A percentile compares a stretch with the other conserved stretches of the same genome.
Conservation (phyloP, 2,113 vertebrate species). For the Oryzias curvinotus region DNA sequence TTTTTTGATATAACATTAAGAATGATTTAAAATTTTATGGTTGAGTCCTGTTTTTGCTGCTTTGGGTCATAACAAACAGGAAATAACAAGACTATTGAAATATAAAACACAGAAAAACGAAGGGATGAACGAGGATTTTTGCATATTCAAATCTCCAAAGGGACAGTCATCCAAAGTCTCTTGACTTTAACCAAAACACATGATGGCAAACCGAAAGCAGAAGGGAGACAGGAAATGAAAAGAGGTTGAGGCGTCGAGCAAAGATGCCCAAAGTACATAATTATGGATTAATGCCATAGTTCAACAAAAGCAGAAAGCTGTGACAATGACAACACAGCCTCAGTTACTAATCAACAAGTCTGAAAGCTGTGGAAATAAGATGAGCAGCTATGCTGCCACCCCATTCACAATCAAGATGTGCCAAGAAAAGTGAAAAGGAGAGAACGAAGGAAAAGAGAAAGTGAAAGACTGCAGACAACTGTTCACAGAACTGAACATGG, state of each 20-base stretch:
- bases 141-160: not conserved
- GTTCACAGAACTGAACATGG: conserved; percentile 71
- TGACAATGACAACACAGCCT: conserved; percentile 61
- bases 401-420: conserved; percentile 66
- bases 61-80: conserved; percentile 6
- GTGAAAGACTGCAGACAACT: conserved; percentile 78
- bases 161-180: not conserved
- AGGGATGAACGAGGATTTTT: not conserved
- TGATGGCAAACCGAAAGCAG: not conserved
- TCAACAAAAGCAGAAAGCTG: conserved; percentile 62
- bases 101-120: not conserved
- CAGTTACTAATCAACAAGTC: conserved; percentile 71
- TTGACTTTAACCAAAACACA: not conserved
- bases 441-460: conserved; percentile 72
- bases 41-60: not conserved
- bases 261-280: conserved; percentile 49
- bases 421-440: conserved; percentile 76
- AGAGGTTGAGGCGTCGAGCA: conserved; percentile 29
- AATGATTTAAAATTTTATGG: conserved; percentile 3
- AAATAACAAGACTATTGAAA: not conserved
- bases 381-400: conserved; percentile 72
- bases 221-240: conserved; percentile 1
- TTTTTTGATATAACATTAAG: conserved; percentile 33
- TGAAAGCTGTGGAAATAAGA: conserved; percentile 71
- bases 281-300: conserved; percentile 49